Evolutionary conservation across 2,888 invertebrate genomes (phyloP), one percentile per base, ranked within the genome.

Genomic region (Chloroclystis v-ata): DNA sequence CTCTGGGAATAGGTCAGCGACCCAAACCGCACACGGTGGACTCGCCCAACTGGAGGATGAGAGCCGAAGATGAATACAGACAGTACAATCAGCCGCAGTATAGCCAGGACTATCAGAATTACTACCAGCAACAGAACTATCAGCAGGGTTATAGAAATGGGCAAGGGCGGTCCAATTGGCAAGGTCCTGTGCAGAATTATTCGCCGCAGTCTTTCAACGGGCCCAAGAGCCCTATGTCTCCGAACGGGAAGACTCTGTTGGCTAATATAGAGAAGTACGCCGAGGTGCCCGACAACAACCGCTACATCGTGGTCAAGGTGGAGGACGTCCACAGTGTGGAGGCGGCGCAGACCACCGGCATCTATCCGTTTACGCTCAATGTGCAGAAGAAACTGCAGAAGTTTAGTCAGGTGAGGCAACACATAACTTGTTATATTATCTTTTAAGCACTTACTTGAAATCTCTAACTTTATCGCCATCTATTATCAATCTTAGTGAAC

Each of bases 1-100:
- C 95, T 0, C 79, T 89, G 4, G 94, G 94, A 0, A 92, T 95
- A 48, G 95, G 95, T 0, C 93, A 93, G 70, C 84, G 93, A 40
- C 95, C 95, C 0, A 90, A 91, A 59, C 92, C 93, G 1, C 77
- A 92, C n/a, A 86, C 89, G 0, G 77, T 89, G 1, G 91, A 91
- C 59, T 89, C 89, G 14, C 89, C 89, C 0, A 76, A 70, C 52
- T 85, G 86, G 82, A 66, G 85, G 0, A 69, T 70, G 57, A 59
- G 81, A 2, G 60, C 72, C 25, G 75, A 60, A 59, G 65, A 62
- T 12, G 69, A 79, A 33, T 47, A 43, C 20, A 12, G 50, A 13
- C 79, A 78, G 29, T 70, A 68, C 44, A 58, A 68, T 43, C 71
- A 75, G 41, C 72, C 73, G 1, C 76, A 73, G 33, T 69, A 74